Evolutionary conservation across 2,888 invertebrate species (phyloP).

Genomic region (Chelonus formosanus): DNA sequence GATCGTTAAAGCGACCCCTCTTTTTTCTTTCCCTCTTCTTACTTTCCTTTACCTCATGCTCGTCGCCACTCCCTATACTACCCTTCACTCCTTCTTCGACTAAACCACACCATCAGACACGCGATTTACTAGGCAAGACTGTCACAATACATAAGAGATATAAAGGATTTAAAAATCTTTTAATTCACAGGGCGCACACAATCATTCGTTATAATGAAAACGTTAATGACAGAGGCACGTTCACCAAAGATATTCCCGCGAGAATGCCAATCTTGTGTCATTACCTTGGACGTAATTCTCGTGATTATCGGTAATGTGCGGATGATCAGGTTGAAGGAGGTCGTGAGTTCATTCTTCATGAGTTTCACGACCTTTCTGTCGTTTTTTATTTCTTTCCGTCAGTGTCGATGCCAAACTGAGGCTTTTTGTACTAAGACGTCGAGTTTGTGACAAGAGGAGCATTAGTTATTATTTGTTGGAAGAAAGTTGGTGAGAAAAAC

Average conservation of each 20-base stretch:
- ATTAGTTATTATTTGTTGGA: slow-evolving; percentile 10
- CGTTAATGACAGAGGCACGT: slow-evolving; percentile 34
- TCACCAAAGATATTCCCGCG: slow-evolving; percentile 37
- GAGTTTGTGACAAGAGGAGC: slow-evolving; percentile 9
- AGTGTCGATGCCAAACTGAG: background rate
- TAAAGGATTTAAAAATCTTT: slow-evolving; percentile 28
- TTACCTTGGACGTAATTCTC: slow-evolving; percentile 34
- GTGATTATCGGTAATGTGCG: slow-evolving; percentile 31
- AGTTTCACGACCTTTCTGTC: slow-evolving; percentile 14
- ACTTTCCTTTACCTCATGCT: slow-evolving; percentile 30
- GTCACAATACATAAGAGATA: background rate
- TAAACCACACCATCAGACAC: slow-evolving; percentile 17
- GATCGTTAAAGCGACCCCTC: slow-evolving; percentile 45
- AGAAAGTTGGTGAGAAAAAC: background rate
- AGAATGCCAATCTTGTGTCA: slow-evolving; percentile 37
- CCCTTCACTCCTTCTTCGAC: slow-evolving; percentile 6
- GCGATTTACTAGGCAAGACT: slow-evolving; percentile 17
- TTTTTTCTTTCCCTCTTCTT: slow-evolving; percentile 34
- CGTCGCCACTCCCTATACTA: slow-evolving; percentile 32
- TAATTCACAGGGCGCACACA: slow-evolving; percentile 31
- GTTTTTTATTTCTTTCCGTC: background rate
- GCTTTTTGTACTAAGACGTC: slow-evolving; percentile 4
- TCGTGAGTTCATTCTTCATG: slow-evolving; percentile 7
- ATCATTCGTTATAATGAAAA: slow-evolving; percentile 35
- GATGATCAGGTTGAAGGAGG: slow-evolving; percentile 8